Conservation (phyloP, 1,140 invertebrate species). For the Drosophila sp. region DNA sequence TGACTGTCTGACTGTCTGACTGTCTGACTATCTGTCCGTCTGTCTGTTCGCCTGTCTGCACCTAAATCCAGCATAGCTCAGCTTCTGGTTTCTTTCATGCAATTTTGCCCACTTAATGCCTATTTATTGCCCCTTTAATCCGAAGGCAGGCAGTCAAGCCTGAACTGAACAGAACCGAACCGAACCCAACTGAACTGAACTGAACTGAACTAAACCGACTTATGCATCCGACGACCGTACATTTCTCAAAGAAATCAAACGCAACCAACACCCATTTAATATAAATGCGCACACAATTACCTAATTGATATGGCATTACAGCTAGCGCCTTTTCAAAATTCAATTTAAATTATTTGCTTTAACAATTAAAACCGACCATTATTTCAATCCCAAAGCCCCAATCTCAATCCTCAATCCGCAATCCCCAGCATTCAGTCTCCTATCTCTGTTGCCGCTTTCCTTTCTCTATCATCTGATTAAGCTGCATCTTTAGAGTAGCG, state of each 20-base stretch:
- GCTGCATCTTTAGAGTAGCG: not conserved
- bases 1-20: not conserved
- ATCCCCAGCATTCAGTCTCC: not conserved
- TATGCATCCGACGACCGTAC: constrained; percentile 28
- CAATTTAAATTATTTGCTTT: constrained; percentile 63
- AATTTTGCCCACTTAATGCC: constrained; percentile 73
- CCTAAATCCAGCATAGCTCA: constrained; percentile 20
- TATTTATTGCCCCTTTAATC: constrained; percentile 80
- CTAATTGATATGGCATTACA: constrained; percentile 72
- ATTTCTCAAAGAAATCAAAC: constrained; percentile 36
- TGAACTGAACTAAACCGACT: constrained; percentile 49
- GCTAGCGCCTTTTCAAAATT: constrained; percentile 39
- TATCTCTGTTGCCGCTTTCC: not conserved
- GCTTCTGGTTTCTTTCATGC: constrained; percentile 4
- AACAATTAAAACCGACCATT: constrained; percentile 37
- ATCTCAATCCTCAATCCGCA: not conserved
- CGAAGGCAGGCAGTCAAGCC: constrained; percentile 51
- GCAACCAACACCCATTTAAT: constrained; percentile 17
- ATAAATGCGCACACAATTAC: constrained; percentile 64
- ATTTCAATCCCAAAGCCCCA: not conserved
- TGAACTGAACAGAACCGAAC: too few relatives aligned
- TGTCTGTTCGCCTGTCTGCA: not conserved
- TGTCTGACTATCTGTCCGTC: not conserved
- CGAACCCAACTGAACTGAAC: too few relatives aligned
- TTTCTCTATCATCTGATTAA: not conserved